Percentiles rank a stretch among this genome's conserved stretches.
Evolutionary conservation across 2,113 vertebrate genomes (phyloP).

Genomic region (Chelonoidis abingdonii): DNA sequence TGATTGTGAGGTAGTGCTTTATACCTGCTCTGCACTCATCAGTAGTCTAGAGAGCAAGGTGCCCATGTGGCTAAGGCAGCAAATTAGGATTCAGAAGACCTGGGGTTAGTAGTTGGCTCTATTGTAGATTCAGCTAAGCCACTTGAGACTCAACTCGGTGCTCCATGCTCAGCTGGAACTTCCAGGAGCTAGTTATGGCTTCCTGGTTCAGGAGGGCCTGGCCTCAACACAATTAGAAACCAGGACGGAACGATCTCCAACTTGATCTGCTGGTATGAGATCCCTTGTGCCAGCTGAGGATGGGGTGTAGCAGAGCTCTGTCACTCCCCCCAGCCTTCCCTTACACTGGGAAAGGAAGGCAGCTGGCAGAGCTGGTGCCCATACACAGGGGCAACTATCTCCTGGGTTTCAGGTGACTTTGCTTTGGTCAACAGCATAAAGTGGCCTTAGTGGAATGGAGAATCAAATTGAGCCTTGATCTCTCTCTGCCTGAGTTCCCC

Average conservation of each 20-base stretch:
- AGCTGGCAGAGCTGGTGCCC: neutral
- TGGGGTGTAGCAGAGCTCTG: neutral
- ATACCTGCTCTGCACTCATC: neutral
- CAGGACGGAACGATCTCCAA: neutral
- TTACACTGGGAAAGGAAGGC: neutral
- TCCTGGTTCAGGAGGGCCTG: too few species aligned
- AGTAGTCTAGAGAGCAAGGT: neutral
- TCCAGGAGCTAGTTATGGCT: too few species aligned
- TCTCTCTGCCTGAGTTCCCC: neutral
- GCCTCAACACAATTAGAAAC: neutral
- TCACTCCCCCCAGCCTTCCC: neutral
- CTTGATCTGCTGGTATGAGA: neutral
- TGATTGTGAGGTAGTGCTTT: neutral
- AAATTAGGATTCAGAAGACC: neutral
- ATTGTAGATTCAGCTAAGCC: neutral
- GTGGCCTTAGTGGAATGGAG: neutral
- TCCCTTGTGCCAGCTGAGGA: neutral
- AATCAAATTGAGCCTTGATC: neutral
- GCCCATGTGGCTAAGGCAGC: neutral
- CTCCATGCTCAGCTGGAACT: too few species aligned
- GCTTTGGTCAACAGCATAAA: neutral
- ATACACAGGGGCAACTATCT: neutral
- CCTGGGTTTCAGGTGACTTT: neutral
- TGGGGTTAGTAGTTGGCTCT: neutral
- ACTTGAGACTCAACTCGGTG: too few species aligned